Conservation (phyloP, 2,113 vertebrate species). For the Puntigrus tetrazona region DNA sequence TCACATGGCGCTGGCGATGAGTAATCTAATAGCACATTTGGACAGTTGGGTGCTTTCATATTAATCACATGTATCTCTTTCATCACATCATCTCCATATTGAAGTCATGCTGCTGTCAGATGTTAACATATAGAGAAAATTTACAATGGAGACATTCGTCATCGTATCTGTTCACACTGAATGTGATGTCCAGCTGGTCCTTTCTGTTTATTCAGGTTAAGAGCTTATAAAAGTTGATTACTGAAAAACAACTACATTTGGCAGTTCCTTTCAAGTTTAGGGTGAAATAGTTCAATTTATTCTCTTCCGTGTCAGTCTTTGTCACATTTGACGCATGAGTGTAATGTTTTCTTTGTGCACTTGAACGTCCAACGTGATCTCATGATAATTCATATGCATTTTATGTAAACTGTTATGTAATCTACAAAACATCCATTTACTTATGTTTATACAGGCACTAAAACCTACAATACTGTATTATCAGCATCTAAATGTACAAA, state of each 20-base stretch:
- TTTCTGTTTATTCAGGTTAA: conserved; percentile 33
- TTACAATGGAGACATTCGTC: neutral
- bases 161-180: neutral
- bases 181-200: neutral
- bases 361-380: too few relatives aligned
- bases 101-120: conserved; percentile 1
- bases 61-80: conserved; percentile 18
- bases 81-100: neutral
- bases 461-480: too few relatives aligned
- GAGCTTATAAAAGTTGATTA: conserved; percentile 2
- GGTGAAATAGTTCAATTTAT: neutral
- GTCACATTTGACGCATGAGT: too few relatives aligned
- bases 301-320: too few relatives aligned
- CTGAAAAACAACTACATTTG: neutral
- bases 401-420: too few relatives aligned
- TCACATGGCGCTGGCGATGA: neutral
- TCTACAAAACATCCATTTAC: too few relatives aligned
- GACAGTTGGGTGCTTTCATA: conserved; percentile 27
- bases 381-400: too few relatives aligned
- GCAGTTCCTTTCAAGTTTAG: neutral
- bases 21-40: conserved; percentile 28
- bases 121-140: neutral
- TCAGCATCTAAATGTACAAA: too few relatives aligned
- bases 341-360: too few relatives aligned
- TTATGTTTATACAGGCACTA: too few relatives aligned